phyloP scores from a whole-genome alignment of 2,888 invertebrate species.

The Xanthorhoe designata region DNA sequence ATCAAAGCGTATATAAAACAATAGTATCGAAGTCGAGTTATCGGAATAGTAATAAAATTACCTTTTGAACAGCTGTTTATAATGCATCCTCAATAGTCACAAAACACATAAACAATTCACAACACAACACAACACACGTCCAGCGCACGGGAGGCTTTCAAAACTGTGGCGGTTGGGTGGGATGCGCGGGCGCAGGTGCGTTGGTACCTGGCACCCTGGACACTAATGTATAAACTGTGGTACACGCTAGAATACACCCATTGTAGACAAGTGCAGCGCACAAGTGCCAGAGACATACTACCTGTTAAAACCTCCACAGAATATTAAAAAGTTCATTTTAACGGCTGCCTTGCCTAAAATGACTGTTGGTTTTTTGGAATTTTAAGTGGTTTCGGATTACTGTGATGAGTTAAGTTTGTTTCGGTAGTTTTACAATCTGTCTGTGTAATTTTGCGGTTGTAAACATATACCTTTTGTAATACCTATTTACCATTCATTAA shows the following conservation, averaged over 20 bases:
- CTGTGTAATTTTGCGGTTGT: background rate
- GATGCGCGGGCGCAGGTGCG: conserved; percentile 43
- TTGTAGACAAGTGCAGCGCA: conserved; percentile 55
- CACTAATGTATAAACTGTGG: conserved; percentile 30
- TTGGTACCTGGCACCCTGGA: conserved; percentile 36
- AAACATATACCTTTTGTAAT: background rate
- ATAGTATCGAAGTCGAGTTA: background rate
- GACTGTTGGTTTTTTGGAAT: conserved; percentile 41
- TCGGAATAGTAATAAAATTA: conserved; percentile 4
- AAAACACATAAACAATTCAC: conserved; percentile 51
- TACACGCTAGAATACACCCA: conserved; percentile 37
- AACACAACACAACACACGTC: conserved; percentile 56
- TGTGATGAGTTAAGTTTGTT: conserved; percentile 23
- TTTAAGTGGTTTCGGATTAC: conserved; percentile 39
- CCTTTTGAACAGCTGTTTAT: conserved; percentile 80
- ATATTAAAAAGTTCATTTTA: conserved; percentile 6
- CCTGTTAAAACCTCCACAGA: conserved; percentile 39
- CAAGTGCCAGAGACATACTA: conserved; percentile 60
- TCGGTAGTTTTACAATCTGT: conserved; percentile 6
- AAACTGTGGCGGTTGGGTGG: conserved; percentile 38
- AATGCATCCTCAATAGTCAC: conserved; percentile 73
- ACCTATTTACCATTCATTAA: background rate
- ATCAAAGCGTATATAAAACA: background rate
- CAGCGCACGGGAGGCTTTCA: conserved; percentile 42
- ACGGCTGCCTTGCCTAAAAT: conserved; percentile 27